phyloP scores from a whole-genome alignment of 2,888 invertebrate species.

The Eupithecia pulchellata region DNA sequence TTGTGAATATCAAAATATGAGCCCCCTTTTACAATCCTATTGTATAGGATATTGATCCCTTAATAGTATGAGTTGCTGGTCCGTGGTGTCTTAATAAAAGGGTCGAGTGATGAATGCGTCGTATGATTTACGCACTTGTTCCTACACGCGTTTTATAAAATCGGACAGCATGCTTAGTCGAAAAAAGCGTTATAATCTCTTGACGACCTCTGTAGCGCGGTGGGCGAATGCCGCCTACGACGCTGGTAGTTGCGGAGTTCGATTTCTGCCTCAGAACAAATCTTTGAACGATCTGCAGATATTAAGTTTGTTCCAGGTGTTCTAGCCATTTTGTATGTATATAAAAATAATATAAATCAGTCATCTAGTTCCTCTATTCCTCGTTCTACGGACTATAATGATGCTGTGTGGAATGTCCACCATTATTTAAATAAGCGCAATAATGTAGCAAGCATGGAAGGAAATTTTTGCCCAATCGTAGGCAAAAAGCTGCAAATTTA shows the following conservation, averaged over 20 bases:
- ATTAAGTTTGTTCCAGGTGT: too few relatives aligned
- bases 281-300: too few relatives aligned
- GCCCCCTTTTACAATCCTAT: slow-evolving; percentile 84
- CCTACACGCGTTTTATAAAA: slow-evolving; percentile 9
- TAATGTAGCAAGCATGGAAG: background rate
- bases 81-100: slow-evolving; percentile 77
- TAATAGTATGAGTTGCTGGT: slow-evolving; percentile 82
- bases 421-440: background rate
- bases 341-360: too few relatives aligned
- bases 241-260: too few relatives aligned
- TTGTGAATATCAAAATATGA: slow-evolving; percentile 85
- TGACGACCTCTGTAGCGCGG: too few relatives aligned
- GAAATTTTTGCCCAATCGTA: background rate
- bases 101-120: slow-evolving; percentile 69
- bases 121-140: slow-evolving; percentile 51
- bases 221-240: too few relatives aligned
- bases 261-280: too few relatives aligned
- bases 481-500: background rate
- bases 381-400: too few relatives aligned
- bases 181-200: background rate
- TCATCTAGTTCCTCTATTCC: too few relatives aligned
- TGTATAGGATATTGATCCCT: slow-evolving; percentile 84
- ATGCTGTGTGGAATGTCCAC: too few relatives aligned
- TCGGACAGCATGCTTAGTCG: background rate
- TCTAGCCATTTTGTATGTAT: too few relatives aligned